Conservation (phyloP, 1,140 invertebrate genomes). For the Apis laboriosa region DNA sequence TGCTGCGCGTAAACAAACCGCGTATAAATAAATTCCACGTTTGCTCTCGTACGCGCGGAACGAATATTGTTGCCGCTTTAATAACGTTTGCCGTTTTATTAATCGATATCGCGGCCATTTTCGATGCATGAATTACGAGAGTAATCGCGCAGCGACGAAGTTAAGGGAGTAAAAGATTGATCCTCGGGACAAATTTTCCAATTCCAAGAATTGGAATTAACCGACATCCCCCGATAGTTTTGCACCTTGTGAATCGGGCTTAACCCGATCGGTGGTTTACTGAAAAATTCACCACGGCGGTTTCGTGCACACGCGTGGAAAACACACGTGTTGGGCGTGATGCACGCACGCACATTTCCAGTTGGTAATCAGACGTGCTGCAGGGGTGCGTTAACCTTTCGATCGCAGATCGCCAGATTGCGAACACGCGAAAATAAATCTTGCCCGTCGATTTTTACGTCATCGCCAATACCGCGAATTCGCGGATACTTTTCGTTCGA, state of each 20-base stretch:
- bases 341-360: conserved; percentile 61
- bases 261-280: conserved; percentile 25
- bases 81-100: conserved; percentile 1
- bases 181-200: background rate
- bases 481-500: background rate
- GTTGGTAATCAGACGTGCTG: conserved; percentile 56
- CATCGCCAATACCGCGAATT: background rate
- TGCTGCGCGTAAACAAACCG: conserved; percentile 3
- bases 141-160: background rate
- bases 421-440: conserved; percentile 58
- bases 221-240: background rate
- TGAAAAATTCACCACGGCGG: conserved; percentile 58
- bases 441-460: conserved; percentile 29
- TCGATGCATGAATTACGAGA: no score
- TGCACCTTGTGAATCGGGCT: conserved; percentile 34
- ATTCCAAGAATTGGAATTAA: background rate
- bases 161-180: background rate
- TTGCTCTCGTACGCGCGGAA: background rate
- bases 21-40: background rate
- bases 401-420: conserved; percentile 57
- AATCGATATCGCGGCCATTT: background rate
- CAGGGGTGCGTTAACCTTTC: conserved; percentile 63
- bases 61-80: background rate
- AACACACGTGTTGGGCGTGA: conserved; percentile 57
- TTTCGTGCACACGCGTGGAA: conserved; percentile 45